Evolutionary conservation across 2,113 vertebrate genomes (phyloP).

Genomic region (Rattus norvegicus): DNA sequence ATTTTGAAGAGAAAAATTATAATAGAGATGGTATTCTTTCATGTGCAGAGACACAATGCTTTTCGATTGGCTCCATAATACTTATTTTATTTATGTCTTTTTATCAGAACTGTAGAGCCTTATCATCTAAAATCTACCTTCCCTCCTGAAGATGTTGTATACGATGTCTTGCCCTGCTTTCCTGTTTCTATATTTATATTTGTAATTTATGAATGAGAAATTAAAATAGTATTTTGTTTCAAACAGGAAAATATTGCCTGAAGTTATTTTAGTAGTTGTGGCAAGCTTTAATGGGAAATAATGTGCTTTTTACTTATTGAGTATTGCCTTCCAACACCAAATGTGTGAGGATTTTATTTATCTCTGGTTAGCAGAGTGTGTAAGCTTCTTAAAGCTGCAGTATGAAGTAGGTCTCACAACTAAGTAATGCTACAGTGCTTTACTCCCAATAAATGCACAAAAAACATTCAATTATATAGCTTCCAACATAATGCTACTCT

Average conservation of each 20-base stretch:
- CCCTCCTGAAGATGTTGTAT: background rate
- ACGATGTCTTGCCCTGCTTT: background rate
- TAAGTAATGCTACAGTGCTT: background rate
- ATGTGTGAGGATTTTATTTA: slow-evolving; percentile 9
- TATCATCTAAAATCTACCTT: background rate
- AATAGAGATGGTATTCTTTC: background rate
- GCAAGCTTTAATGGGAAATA: background rate
- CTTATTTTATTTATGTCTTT: background rate
- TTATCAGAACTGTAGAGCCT: background rate
- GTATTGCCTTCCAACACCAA: background rate
- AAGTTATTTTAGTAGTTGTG: background rate
- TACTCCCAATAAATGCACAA: background rate
- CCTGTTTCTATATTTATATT: background rate
- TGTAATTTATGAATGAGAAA: background rate
- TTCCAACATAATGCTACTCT: background rate
- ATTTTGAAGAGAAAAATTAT: background rate
- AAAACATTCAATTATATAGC: background rate
- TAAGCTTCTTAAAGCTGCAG: background rate
- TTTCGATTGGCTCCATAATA: background rate
- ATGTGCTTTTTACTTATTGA: background rate
- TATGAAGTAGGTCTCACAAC: background rate
- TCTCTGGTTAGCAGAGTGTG: background rate
- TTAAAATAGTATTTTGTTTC: background rate
- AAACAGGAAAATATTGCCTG: background rate
- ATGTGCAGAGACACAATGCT: background rate